Base-by-base conservation (phyloP, 2,113 vertebrate species). In the Heptranchias perlo region DNA sequence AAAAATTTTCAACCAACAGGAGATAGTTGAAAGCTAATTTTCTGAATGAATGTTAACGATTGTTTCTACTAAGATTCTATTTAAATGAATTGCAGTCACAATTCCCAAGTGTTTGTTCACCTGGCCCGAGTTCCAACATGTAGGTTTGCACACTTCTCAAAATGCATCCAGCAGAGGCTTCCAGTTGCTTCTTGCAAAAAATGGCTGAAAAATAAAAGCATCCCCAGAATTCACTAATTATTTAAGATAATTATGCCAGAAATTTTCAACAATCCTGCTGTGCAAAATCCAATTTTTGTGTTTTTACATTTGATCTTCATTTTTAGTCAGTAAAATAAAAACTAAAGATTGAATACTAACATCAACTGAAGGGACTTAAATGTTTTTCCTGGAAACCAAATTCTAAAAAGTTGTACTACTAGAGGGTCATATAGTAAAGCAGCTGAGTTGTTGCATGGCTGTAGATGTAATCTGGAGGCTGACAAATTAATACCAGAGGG, bases 401-500 rank as follows among this genome's bases (percentile, higher is more conserved):
- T 92, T 92, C 54, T 62, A 61, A 92, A 39, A 39, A 6, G 31
- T 92, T 39, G 28, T 23, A n/a, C 5, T n/a, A n/a, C 31, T 39
- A 35, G 89, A 58, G 89, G 35, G 54, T 39, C 54, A n/a, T n/a
- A 92, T 35, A 92, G 62, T n/a, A 39, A 54, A 61, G 18, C 54
- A 92, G 89, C 89, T 92, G 35, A 35, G 58, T 92, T 18, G 31
- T 92, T 92, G 54, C 54, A 92, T 8, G 87, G 28, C 13, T 91
- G 52, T 31, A 58, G 35, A 58, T 62, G n/a, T 62, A 92, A 92
- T 92, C 89, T 58, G 28, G 87, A 92, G 28, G 35, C 54, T 61
- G 89, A 61, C n/a, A 92, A 92, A 92, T 92, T 92, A 92, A 35
- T 61, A 92, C 89, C 89, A 92, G 54, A 92, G 89, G 89, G 54